A percentile compares a stretch with the other conserved stretches of the same genome.
These are phyloP conservation scores for Hofmannophila pseudospretella DNA, from an alignment of 2,888 invertebrate species.

Conservation along the genomic window DNA sequence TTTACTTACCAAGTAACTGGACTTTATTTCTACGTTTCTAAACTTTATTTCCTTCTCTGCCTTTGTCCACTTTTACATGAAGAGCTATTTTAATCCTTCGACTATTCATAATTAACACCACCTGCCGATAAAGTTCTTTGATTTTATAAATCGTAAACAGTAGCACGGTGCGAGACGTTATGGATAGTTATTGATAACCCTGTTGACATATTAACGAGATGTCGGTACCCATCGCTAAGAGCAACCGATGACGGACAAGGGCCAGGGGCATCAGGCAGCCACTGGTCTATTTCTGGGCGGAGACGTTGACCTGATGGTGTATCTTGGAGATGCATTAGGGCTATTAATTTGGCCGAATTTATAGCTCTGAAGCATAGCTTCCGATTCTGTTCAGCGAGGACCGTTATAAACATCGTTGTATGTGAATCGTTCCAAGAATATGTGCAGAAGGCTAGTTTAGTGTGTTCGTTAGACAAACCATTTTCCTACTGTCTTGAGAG, in stretches of 20 bases:
- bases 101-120: too few species aligned
- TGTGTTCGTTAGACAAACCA: too few species aligned
- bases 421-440: too few species aligned
- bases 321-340: constrained; percentile 44
- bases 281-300: constrained; percentile 58
- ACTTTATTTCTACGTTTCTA: too few species aligned
- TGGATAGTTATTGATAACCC: constrained; percentile 60
- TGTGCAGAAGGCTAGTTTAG: too few species aligned
- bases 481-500: too few species aligned
- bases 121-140: neutral
- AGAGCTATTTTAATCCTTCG: too few species aligned
- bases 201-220: constrained; percentile 69
- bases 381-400: constrained; percentile 15
- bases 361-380: constrained; percentile 12
- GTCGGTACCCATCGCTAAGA: constrained; percentile 59
- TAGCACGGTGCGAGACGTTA: constrained; percentile 28
- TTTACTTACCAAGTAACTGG: too few species aligned
- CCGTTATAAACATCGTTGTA: too few species aligned
- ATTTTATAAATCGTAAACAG: constrained; percentile 36
- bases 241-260: constrained; percentile 59
- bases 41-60: too few species aligned
- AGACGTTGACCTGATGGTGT: constrained; percentile 66
- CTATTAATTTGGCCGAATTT: constrained; percentile 20
- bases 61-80: too few species aligned
- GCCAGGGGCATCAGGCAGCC: constrained; percentile 51